These are phyloP conservation scores for Pollicipes pollicipes DNA, from an alignment of 1,140 invertebrate genomes.

Conservation along the genomic window DNA sequence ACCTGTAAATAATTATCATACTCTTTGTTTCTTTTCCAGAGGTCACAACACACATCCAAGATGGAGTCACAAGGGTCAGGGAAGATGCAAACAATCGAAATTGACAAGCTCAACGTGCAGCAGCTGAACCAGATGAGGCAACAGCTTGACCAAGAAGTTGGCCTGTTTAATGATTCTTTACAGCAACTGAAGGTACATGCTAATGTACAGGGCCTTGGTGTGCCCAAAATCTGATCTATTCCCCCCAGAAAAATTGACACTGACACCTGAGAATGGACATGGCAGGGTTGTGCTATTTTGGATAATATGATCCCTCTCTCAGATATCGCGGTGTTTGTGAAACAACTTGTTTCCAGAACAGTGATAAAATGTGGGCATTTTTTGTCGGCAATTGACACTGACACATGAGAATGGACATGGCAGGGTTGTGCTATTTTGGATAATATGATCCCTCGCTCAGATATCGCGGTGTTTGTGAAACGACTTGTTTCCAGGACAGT, in stretches of 20 bases:
- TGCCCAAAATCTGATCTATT: neutral
- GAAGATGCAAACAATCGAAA: neutral
- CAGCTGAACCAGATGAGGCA: slow-evolving; percentile 63
- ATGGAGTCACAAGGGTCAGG: neutral
- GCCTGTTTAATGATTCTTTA: slow-evolving; percentile 66
- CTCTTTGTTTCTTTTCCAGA: no score
- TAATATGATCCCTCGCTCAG: neutral
- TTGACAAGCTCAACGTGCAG: neutral
- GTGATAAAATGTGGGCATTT: neutral
- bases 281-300: neutral
- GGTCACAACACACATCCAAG: no score
- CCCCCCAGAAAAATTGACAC: neutral
- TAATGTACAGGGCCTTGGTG: slow-evolving; percentile 46
- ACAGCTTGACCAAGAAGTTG: slow-evolving; percentile 69
- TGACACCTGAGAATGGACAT: neutral
- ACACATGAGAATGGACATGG: neutral
- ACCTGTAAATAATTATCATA: no score
- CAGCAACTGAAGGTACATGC: slow-evolving; percentile 71
- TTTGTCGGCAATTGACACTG: neutral
- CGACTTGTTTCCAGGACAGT: no score
- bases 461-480: no score
- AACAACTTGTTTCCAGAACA: no score
- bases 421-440: neutral
- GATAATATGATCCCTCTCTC: neutral
- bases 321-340: no score